A percentile compares a stretch with the other conserved stretches of the same genome.
phyloP scores from a whole-genome alignment of 2,113 vertebrate genomes.

The Paradisaea rubra region DNA sequence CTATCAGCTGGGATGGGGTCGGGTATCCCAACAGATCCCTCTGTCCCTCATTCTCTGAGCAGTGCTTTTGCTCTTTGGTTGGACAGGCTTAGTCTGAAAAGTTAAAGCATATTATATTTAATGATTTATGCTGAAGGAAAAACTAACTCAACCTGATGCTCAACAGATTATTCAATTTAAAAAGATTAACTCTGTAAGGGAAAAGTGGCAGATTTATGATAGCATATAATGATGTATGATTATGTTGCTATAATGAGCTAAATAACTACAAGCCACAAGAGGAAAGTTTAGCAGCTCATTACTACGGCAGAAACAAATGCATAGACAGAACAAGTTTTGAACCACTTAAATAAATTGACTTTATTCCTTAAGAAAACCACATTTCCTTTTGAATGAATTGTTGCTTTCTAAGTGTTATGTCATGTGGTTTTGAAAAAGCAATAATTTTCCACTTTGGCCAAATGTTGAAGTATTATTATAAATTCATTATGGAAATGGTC shows the following conservation, averaged over 20 bases:
- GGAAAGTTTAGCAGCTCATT: slow-evolving; percentile 64
- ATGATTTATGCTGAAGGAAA: slow-evolving; percentile 50
- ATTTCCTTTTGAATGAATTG: slow-evolving; percentile 57
- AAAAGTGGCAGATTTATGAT: slow-evolving; percentile 62
- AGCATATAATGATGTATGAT: slow-evolving; percentile 56
- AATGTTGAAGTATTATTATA: slow-evolving; percentile 51
- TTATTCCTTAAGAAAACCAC: slow-evolving; percentile 64
- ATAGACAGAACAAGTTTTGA: slow-evolving; percentile 58
- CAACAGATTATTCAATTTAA: slow-evolving; percentile 61
- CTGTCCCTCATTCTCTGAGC: not conserved
- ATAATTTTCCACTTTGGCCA: slow-evolving; percentile 54
- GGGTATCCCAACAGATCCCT: not conserved
- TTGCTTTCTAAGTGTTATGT: slow-evolving; percentile 54
- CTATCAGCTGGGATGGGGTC: not conserved
- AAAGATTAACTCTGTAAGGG: slow-evolving; percentile 49
- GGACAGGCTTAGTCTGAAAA: not conserved
- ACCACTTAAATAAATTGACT: slow-evolving; percentile 58
- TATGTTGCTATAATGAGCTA: slow-evolving; percentile 61
- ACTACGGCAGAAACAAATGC: slow-evolving; percentile 61
- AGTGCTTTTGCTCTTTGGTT: not conserved
- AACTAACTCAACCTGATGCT: slow-evolving; percentile 60
- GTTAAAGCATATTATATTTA: not conserved
- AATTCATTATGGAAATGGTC: slow-evolving; percentile 48
- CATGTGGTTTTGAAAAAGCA: slow-evolving; percentile 49
- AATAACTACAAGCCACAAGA: slow-evolving; percentile 59